A percentile compares a stretch with the other conserved stretches of the same genome.
Evolutionary conservation across 2,888 invertebrate species (phyloP).

Genomic region (Spisula solida): DNA sequence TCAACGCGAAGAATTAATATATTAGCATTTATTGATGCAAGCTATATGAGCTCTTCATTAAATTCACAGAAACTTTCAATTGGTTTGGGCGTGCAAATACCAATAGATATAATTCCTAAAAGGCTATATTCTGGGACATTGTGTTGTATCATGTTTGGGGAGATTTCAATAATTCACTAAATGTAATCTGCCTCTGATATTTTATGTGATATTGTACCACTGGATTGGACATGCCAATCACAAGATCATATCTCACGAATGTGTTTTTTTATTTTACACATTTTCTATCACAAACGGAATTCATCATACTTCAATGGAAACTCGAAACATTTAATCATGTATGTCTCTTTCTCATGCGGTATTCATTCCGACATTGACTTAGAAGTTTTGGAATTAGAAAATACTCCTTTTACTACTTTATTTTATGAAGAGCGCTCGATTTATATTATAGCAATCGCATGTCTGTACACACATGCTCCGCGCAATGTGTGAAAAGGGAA

Average conservation of each 20-base stretch:
- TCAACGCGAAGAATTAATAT: too few relatives aligned
- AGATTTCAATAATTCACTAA: background rate
- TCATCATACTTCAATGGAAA: background rate
- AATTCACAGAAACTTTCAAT: too few relatives aligned
- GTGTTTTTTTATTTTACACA: background rate
- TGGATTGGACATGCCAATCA: background rate
- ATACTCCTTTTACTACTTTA: too few relatives aligned
- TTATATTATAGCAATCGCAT: too few relatives aligned
- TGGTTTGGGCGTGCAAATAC: too few relatives aligned
- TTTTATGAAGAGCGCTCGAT: too few relatives aligned
- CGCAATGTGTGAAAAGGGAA: too few relatives aligned
- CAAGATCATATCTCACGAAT: background rate
- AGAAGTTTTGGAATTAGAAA: background rate
- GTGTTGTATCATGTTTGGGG: background rate
- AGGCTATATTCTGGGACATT: background rate
- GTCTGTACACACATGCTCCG: too few relatives aligned
- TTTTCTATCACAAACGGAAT: background rate
- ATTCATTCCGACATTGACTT: background rate
- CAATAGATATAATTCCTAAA: too few relatives aligned
- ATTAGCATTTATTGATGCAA: too few relatives aligned
- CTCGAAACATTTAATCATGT: background rate
- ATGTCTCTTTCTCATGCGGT: background rate
- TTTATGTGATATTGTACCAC: background rate
- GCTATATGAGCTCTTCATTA: too few relatives aligned
- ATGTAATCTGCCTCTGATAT: background rate